phyloP scores from a whole-genome alignment of 2,113 vertebrate species.

The Felis chaus region DNA sequence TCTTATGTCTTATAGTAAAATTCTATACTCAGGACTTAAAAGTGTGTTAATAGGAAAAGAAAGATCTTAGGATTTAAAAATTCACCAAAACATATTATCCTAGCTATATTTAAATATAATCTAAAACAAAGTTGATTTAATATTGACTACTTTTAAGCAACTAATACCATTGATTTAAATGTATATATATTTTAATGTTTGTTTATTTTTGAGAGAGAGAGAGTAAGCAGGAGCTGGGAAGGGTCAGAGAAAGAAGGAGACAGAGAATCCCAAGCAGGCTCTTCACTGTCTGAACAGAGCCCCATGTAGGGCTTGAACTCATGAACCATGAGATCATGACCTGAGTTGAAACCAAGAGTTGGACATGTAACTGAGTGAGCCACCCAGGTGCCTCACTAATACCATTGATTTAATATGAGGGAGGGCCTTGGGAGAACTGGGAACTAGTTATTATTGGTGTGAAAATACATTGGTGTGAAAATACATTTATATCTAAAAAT shows the following conservation, averaged over 20 bases:
- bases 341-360: too few relatives aligned
- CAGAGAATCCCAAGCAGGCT: too few relatives aligned
- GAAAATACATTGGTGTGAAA: background rate
- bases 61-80: background rate
- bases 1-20: background rate
- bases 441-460: background rate
- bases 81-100: background rate
- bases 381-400: background rate
- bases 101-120: background rate
- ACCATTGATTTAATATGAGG: background rate
- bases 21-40: background rate
- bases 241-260: too few relatives aligned
- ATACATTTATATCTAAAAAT: background rate
- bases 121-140: background rate
- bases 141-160: background rate
- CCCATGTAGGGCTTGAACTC: too few relatives aligned
- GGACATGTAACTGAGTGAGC: too few relatives aligned
- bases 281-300: too few relatives aligned
- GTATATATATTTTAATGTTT: too few relatives aligned
- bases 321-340: too few relatives aligned
- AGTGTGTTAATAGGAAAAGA: background rate
- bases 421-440: background rate
- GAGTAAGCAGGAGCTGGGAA: too few relatives aligned
- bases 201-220: too few relatives aligned
- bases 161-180: background rate